Conservation (phyloP, 2,888 invertebrate genomes). For the Rhingia campestris region DNA sequence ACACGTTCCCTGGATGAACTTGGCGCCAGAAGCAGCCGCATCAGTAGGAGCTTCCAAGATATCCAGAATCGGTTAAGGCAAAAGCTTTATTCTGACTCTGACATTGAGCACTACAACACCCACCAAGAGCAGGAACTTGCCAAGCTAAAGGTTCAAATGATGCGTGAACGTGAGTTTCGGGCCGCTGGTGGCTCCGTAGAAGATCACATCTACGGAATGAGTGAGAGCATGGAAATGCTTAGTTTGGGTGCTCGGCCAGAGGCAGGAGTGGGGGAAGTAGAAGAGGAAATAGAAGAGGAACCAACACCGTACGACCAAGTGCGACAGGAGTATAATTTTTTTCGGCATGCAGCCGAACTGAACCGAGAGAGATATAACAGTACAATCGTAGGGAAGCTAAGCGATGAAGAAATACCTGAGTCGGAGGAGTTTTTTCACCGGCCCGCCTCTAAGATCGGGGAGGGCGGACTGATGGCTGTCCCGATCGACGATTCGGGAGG, state of each 20-base stretch:
- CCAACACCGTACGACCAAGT: slow-evolving; percentile 58
- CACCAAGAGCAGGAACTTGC: slow-evolving; percentile 77
- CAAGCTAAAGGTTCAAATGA: slow-evolving; percentile 77
- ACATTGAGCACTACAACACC: slow-evolving; percentile 76
- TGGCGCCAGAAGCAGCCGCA: slow-evolving; percentile 26
- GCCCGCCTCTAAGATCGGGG: slow-evolving; percentile 78
- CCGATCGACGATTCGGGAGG: slow-evolving; percentile 80
- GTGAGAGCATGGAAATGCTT: slow-evolving; percentile 73
- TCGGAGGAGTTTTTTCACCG: slow-evolving; percentile 80
- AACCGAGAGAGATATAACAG: slow-evolving; percentile 74
- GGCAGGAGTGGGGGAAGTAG: neutral
- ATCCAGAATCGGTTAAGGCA: slow-evolving; percentile 60
- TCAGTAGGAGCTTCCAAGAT: slow-evolving; percentile 52
- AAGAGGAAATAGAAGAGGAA: slow-evolving; percentile 9
- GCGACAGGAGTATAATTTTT: slow-evolving; percentile 76
- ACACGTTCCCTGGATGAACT: slow-evolving; percentile 48
- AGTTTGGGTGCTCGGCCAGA: slow-evolving; percentile 6
- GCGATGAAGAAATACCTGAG: slow-evolving; percentile 64
- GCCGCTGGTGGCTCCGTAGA: slow-evolving; percentile 70
- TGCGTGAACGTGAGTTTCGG: slow-evolving; percentile 77
- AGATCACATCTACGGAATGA: slow-evolving; percentile 27
- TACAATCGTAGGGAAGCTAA: slow-evolving; percentile 41
- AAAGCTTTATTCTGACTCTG: slow-evolving; percentile 77
- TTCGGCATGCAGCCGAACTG: slow-evolving; percentile 77
- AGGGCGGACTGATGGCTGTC: slow-evolving; percentile 77